phyloP scores from a whole-genome alignment of 2,797 vertebrate species.

The Delichon dasypus region DNA sequence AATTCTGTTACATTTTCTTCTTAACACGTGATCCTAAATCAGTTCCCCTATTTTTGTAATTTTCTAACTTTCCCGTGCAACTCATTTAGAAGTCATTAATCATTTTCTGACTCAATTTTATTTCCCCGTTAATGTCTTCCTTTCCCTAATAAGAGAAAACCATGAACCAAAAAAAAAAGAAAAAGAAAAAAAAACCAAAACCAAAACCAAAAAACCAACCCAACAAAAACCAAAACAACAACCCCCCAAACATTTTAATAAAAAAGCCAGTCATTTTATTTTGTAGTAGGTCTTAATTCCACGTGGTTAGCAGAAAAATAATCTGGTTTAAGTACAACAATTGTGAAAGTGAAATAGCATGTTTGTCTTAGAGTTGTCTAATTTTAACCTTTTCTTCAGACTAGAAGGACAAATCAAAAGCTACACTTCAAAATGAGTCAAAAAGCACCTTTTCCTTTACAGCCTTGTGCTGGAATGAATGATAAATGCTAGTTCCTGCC shows the following conservation, averaged over 20 bases:
- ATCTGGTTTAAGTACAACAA: not conserved
- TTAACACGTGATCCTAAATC: conserved; percentile 46
- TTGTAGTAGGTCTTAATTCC: not conserved
- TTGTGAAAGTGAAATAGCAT: not conserved
- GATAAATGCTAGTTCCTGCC: not conserved
- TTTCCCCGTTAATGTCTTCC: not conserved
- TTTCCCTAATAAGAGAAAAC: not conserved
- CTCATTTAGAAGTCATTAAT: conserved; percentile 31
- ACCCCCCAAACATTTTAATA: not conserved
- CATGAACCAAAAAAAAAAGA: not conserved
- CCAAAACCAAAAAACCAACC: no score
- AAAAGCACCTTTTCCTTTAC: not conserved
- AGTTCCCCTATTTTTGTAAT: conserved; percentile 25
- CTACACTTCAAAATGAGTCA: not conserved
- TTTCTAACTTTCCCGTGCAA: conserved; percentile 51
- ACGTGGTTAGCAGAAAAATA: not conserved
- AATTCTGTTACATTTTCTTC: not conserved
- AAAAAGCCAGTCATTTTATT: not conserved
- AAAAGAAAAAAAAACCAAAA: no score
- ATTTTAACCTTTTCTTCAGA: not conserved
- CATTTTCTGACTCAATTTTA: not conserved
- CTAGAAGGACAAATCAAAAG: not conserved
- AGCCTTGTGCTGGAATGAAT: not conserved
- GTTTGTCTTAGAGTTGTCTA: not conserved
- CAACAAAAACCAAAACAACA: no score